phyloP scores from a whole-genome alignment of 1,140 invertebrate genomes.

The Octopus sinensis region DNA sequence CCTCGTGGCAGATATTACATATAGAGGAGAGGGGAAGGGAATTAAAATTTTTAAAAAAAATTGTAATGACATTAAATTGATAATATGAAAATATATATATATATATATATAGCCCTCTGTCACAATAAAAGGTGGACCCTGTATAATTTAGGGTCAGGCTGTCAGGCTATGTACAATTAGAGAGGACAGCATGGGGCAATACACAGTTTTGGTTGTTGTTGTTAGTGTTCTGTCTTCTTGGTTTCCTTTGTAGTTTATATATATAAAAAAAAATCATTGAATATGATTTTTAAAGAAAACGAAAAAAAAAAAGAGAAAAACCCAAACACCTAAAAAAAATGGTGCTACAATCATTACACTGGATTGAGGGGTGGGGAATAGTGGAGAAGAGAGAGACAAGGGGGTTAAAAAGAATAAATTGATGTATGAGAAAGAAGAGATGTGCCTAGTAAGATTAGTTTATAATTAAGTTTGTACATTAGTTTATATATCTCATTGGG shows the following conservation, averaged over 20 bases:
- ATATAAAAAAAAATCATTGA: too few relatives aligned
- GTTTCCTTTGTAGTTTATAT: background rate
- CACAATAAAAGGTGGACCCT: conserved; percentile 4
- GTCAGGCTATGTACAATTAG: conserved; percentile 9
- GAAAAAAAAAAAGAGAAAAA: too few relatives aligned
- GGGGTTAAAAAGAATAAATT: background rate
- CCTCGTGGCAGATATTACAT: background rate
- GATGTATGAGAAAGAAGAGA: too few relatives aligned
- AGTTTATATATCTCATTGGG: too few relatives aligned
- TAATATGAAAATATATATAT: conserved; percentile 7
- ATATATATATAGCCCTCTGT: background rate
- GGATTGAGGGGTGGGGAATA: background rate
- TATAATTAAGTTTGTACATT: too few relatives aligned
- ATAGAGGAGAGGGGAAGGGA: background rate
- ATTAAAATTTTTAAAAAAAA: background rate
- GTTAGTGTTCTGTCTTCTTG: background rate
- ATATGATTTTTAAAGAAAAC: too few relatives aligned
- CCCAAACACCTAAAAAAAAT: too few relatives aligned
- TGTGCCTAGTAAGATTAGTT: too few relatives aligned
- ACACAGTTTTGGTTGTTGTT: background rate
- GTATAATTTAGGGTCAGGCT: background rate
- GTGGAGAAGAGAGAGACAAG: background rate
- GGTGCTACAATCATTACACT: too few relatives aligned
- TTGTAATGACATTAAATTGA: background rate
- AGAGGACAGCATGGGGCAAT: conserved; percentile 5